These are phyloP conservation scores for Periparus ater DNA, from an alignment of 2,797 vertebrate genomes.

Conservation along the genomic window DNA sequence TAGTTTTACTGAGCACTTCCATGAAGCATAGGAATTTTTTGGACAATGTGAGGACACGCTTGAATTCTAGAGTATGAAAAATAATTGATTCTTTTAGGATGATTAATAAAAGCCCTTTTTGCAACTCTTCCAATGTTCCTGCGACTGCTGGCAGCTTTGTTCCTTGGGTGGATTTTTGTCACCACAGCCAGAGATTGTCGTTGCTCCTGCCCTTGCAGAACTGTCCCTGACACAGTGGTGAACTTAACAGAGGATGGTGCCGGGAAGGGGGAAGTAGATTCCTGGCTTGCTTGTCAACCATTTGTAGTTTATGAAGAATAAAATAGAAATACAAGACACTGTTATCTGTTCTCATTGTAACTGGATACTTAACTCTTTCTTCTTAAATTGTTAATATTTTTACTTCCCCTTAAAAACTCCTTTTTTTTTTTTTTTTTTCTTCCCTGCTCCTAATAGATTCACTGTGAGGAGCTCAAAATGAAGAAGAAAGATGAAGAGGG, in stretches of 20 bases:
- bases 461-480: neutral
- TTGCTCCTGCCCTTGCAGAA: neutral
- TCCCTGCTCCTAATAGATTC: slow-evolving; percentile 33
- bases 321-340: neutral
- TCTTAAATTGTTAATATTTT: neutral
- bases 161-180: neutral
- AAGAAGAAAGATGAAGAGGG: neutral
- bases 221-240: neutral
- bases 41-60: neutral
- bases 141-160: neutral
- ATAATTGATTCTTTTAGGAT: neutral
- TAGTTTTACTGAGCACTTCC: neutral
- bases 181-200: neutral
- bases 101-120: neutral
- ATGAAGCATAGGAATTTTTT: neutral
- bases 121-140: neutral
- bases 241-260: neutral
- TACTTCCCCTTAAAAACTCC: neutral
- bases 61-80: neutral
- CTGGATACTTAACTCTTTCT: neutral
- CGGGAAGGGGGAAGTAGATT: neutral
- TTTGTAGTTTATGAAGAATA: neutral
- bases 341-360: neutral
- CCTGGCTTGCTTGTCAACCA: neutral
- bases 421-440: neutral